phyloP scores from a whole-genome alignment of 1,140 invertebrate genomes.

The Drosophila repleta region DNA sequence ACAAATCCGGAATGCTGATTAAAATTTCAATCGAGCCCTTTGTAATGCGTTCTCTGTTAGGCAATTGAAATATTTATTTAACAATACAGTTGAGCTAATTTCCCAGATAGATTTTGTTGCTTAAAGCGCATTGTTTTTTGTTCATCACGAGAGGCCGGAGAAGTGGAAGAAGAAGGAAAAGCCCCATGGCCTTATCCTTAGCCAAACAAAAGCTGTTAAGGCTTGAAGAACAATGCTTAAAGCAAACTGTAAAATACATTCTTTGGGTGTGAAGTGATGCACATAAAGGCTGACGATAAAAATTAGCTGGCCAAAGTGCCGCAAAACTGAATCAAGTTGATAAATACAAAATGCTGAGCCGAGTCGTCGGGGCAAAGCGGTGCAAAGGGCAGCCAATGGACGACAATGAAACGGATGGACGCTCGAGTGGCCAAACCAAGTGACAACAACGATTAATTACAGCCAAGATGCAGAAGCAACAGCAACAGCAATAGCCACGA shows the following conservation, averaged over 20 bases:
- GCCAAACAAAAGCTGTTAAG: conserved; percentile 34
- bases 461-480: conserved; percentile 35
- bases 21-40: conserved; percentile 1
- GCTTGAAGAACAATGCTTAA: conserved; percentile 43
- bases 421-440: conserved; percentile 51
- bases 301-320: conserved; percentile 48
- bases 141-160: not conserved
- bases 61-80: conserved; percentile 9
- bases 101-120: conserved; percentile 3
- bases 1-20: not conserved
- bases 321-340: conserved; percentile 52
- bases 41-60: not conserved
- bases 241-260: conserved; percentile 46
- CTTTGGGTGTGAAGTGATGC: conserved; percentile 48
- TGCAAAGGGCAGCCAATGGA: conserved; percentile 34
- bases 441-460: conserved; percentile 57
- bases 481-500: not conserved
- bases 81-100: conserved; percentile 10
- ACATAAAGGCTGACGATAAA: conserved; percentile 48
- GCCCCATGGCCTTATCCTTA: not conserved
- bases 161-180: not conserved
- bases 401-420: conserved; percentile 48
- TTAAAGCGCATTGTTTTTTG: not conserved
- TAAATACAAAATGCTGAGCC: conserved; percentile 38
- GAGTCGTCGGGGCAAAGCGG: not conserved